Conservation (phyloP, 1,140 invertebrate species). For the Campoletis sonorensis region DNA sequence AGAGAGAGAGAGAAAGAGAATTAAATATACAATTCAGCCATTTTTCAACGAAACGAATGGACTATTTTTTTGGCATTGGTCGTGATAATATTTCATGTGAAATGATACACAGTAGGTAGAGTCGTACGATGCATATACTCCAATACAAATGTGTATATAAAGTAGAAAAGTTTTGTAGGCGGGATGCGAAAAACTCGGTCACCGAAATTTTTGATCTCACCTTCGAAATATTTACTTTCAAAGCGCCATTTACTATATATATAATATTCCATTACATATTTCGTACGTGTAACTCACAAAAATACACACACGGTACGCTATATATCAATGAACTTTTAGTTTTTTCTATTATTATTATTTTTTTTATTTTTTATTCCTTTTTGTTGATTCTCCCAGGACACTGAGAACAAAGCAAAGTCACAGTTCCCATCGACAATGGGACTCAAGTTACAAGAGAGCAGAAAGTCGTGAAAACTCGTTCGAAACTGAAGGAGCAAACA, state of each 20-base stretch:
- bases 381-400: no score
- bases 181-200: background rate
- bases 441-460: background rate
- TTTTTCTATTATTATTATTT: background rate
- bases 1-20: background rate
- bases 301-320: background rate
- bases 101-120: background rate
- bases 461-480: constrained; percentile 3
- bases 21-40: background rate
- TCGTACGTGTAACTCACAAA: background rate
- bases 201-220: background rate
- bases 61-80: background rate
- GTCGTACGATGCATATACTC: background rate
- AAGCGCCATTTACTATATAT: background rate
- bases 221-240: background rate
- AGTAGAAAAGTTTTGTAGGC: background rate
- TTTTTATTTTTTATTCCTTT: background rate
- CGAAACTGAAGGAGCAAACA: background rate
- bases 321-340: constrained; percentile 4
- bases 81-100: background rate
- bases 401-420: no score
- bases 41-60: constrained; percentile 11
- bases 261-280: background rate
- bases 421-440: no score
- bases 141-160: background rate